Conservation (phyloP, 2,888 invertebrate genomes). For the Hyposoter dolosus region DNA sequence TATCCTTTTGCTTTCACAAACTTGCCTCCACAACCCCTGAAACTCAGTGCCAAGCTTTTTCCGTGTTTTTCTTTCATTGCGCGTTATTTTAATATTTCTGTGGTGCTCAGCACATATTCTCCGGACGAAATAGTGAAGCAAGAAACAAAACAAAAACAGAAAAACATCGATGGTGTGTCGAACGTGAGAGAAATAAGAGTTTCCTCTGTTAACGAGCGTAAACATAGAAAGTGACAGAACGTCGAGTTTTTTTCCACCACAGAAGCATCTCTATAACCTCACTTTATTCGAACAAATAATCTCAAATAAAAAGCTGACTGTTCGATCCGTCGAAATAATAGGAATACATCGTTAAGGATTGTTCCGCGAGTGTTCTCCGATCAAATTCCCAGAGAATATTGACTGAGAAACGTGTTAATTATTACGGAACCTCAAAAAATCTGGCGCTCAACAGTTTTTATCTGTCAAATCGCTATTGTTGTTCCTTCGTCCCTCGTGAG, state of each 20-base stretch:
- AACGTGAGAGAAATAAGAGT: slow-evolving; percentile 14
- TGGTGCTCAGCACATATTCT: not conserved
- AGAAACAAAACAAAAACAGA: slow-evolving; percentile 2
- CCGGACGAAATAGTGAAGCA: not conserved
- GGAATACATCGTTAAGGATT: slow-evolving; percentile 14
- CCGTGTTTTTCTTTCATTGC: not conserved
- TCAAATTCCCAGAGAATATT: not conserved
- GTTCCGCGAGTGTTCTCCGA: not conserved
- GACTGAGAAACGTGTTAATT: not conserved
- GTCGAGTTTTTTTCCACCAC: slow-evolving; percentile 51
- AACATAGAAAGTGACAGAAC: slow-evolving; percentile 78
- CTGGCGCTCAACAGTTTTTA: not conserved
- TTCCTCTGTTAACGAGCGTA: slow-evolving; percentile 68
- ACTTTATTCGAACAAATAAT: not conserved
- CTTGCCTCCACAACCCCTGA: not conserved
- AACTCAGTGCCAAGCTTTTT: slow-evolving; percentile 23
- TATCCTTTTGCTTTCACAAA: not conserved
- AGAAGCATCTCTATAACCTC: slow-evolving; percentile 48
- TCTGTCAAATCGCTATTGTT: not conserved
- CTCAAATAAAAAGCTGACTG: not conserved
- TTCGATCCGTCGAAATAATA: slow-evolving; percentile 41
- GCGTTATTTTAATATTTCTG: not conserved
- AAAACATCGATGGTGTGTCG: not conserved
- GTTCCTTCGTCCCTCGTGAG: not conserved
- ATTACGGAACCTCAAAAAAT: slow-evolving; percentile 2